phyloP scores from a whole-genome alignment of 2,113 vertebrate species.

The Labeo catla region DNA sequence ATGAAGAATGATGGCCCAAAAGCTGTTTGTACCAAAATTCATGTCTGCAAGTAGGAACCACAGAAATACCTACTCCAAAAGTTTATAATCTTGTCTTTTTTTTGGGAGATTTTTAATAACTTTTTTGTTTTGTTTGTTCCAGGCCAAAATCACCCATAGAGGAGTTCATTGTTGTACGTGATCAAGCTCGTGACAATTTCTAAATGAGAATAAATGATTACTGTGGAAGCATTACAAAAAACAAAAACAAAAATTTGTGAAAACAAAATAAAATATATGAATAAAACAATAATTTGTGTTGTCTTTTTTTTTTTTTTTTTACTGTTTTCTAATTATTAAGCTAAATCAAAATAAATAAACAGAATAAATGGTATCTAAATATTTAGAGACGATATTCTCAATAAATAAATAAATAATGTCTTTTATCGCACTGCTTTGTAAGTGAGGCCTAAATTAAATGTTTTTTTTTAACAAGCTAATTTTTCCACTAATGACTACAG shows the following conservation, averaged over 20 bases:
- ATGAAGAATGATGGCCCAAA: slow-evolving; percentile 56
- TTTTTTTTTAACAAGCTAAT: too few species aligned
- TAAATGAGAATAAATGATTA: neutral
- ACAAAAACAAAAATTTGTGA: too few species aligned
- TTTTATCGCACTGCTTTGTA: too few species aligned
- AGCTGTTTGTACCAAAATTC: slow-evolving; percentile 60
- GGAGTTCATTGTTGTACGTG: neutral
- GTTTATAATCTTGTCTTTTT: too few species aligned
- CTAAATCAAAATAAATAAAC: neutral
- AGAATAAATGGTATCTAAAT: neutral
- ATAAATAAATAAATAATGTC: too few species aligned
- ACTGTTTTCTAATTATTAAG: neutral
- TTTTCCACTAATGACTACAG: too few species aligned
- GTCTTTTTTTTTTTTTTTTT: neutral
- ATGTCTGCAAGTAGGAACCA: slow-evolving; percentile 70
- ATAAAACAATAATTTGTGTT: neutral
- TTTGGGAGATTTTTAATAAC: too few species aligned
- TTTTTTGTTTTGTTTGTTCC: too few species aligned
- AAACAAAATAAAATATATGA: neutral
- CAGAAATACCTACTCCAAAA: neutral
- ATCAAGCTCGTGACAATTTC: neutral
- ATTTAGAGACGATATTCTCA: too few species aligned
- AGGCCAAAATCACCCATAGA: too few species aligned
- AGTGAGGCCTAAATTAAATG: too few species aligned
- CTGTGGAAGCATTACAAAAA: neutral